Percentiles rank a stretch among this genome's conserved stretches.
Evolutionary conservation across 2,888 invertebrate species (phyloP).

Genomic region (Piscicola geometra): DNA sequence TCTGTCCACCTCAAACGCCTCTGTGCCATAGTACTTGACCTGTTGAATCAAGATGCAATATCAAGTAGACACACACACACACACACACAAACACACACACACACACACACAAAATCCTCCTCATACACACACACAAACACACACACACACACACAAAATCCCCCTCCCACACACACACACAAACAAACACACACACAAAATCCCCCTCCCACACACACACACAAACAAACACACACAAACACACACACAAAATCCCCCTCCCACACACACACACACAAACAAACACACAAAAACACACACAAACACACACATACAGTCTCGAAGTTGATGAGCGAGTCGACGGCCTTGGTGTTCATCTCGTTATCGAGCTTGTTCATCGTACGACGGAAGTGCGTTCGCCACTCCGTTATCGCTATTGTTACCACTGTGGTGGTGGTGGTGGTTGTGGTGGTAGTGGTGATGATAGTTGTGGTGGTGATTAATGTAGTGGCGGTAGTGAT

Average conservation of each 20-base stretch:
- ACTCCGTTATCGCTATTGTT: conserved; percentile 88
- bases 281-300: not conserved
- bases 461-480: not conserved
- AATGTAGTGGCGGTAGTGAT: not conserved
- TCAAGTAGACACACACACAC: too few relatives aligned
- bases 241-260: too few relatives aligned
- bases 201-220: too few relatives aligned
- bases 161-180: too few relatives aligned
- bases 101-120: too few relatives aligned
- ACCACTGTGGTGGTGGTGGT: conserved; percentile 61
- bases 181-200: too few relatives aligned
- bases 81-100: too few relatives aligned
- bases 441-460: not conserved
- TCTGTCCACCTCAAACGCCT: conserved; percentile 79
- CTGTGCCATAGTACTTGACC: conserved; percentile 89
- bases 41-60: conserved; percentile 39
- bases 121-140: too few relatives aligned
- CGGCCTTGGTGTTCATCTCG: conserved; percentile 80
- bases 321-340: conserved; percentile 92
- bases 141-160: too few relatives aligned
- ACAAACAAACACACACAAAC: too few relatives aligned
- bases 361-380: conserved; percentile 92
- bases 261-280: not conserved
- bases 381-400: conserved; percentile 90
- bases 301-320: conserved; percentile 71